A percentile compares a stretch with the other conserved stretches of the same genome.
phyloP scores from a whole-genome alignment of 2,113 vertebrate species.

The Muscicapa adusta region DNA sequence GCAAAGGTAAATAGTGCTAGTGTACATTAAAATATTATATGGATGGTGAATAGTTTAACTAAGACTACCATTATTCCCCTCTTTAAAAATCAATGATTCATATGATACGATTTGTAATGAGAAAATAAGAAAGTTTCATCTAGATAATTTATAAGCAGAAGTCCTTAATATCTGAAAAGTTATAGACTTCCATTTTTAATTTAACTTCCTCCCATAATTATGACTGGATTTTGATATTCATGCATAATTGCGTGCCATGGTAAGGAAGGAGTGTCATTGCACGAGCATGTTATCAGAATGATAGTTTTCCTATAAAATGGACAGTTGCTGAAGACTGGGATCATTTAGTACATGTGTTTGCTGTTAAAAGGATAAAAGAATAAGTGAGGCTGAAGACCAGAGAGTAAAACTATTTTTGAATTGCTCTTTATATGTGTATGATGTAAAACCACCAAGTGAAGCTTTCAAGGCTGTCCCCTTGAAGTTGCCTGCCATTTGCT shows the following conservation, averaged over 20 bases:
- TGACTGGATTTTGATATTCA: neutral
- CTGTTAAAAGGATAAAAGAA: neutral
- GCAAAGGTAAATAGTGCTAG: neutral
- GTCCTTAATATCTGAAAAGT: neutral
- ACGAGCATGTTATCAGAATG: neutral
- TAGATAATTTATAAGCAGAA: neutral
- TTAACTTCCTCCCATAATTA: neutral
- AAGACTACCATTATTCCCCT: neutral
- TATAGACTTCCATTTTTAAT: neutral
- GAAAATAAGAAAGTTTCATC: neutral
- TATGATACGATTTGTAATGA: neutral
- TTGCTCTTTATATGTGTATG: neutral
- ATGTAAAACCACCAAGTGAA: neutral
- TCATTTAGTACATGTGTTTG: neutral
- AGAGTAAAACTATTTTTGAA: neutral
- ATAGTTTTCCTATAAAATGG: neutral
- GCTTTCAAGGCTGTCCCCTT: neutral
- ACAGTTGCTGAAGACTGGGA: neutral
- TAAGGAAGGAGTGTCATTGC: neutral
- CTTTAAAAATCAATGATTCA: neutral
- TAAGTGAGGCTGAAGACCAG: neutral
- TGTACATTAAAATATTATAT: neutral
- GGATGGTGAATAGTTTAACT: neutral
- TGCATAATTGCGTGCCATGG: neutral
- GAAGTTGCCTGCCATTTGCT: neutral